Evolutionary conservation across 2,888 invertebrate genomes (phyloP), one percentile per base, ranked within the genome.

Genomic region (Brassicogethes aeneus): DNA sequence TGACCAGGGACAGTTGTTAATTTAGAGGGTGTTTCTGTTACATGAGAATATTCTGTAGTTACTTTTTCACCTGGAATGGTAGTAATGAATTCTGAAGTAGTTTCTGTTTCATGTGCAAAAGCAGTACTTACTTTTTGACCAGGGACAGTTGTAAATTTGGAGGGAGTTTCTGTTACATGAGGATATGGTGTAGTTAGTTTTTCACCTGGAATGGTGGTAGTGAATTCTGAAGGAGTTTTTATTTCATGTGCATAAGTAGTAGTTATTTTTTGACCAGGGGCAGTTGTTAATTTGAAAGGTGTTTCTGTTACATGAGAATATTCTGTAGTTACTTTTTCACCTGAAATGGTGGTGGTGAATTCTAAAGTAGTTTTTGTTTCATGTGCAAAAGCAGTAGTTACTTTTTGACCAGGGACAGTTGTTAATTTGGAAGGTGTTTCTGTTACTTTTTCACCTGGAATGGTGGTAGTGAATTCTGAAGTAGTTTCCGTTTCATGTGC

Each of bases 401-500:
- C 3, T 32, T 17, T 10, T 12, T 43, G 2, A 3, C 12, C 36
- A 15, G 7, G 16, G 10, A 17, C 30, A 30, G 16, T 38, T 7
- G 33, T n/a, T 16, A 12, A 15, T 14, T 7, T 12, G 15, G 36
- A 14, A n/a, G 8, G 34, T 15, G 32, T 38, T 17, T 37, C 16
- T 2, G 38, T 38, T 17, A 3, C 8, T 5, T 15, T 35, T n/a
- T 39, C 12, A 16, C 14, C 14, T 8, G 15, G 10, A 3, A 15
- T n/a, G 16, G 16, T 7, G 15, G 36, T 35, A 14, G 3, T 7
- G 15, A 23, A 23, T 23, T 23, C 23, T 23, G 23, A 10, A 23
- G 10, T 23, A 7, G 34, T 48, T 39, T 39, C 39, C n/a, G 40
- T 37, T 41, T 30, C 41, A 14, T 16, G 16, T 31, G 37, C 15